Evolutionary conservation across 2,888 invertebrate species (phyloP), one percentile per base, ranked within the genome.

Genomic region (Apamea crenata): DNA sequence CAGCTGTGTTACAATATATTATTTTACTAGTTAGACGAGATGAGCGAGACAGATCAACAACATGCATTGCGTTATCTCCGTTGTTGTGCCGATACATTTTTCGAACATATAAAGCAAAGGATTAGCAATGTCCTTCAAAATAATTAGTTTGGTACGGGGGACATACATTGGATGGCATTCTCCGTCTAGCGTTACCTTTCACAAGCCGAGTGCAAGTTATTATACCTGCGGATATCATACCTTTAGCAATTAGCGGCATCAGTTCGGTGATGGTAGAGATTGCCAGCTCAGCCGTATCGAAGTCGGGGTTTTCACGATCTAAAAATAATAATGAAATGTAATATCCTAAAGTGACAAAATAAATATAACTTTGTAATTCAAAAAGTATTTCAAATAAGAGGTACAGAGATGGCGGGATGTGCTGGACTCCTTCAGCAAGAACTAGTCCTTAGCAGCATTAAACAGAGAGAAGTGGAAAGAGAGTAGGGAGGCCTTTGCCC

Each of bases 221-320:
- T 14, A 32, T 32, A 29, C 3, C 32, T 5, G 40, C 18, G 6
- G n/a, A 21, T 21, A 40, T n/a, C n/a, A 89, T 82, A 95, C 96
- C 96, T 86, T 91, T 91, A 4, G 93, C 88, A 6, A 95, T 88
- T n/a, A 90, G 91, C 1, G 95, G 94, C 83, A 94, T 89, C 63
- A 94, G 80, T 8, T 93, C 91, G 8, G 92, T 90, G 47, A 96
- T 93, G 0, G 91, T 90, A 3, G 74, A 78, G 10, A 95, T 74
- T 0, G 95, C 94, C 29, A 88, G 65, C 44, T 94, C 93, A 0
- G 95, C 93, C 0, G 91, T 89, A 0, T 74, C 90, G 74, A 93
- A 93, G 80, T 95, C 94, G 1, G 92, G 91, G 8, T 93, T 91
- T 4, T 93, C 86, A 0, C 85, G 88, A 85, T 94, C 95, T 95